Evolutionary conservation across 2,888 invertebrate species (phyloP).

Genomic region (Microchrysa polita): DNA sequence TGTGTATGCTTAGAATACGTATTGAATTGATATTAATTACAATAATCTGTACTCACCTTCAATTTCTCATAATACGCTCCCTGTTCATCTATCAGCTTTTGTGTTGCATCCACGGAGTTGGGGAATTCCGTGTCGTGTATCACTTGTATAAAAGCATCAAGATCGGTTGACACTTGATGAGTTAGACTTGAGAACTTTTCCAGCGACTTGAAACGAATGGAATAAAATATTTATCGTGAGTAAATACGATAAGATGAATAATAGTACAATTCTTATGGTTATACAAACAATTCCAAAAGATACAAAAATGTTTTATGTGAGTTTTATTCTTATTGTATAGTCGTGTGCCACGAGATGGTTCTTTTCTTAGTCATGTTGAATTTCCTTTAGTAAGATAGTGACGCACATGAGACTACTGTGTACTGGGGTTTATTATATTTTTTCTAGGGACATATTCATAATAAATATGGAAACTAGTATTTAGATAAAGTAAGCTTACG

Average conservation of each 20-base stretch:
- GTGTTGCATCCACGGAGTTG: slow-evolving; percentile 90
- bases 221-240: not conserved
- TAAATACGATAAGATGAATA: not conserved
- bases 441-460: no score
- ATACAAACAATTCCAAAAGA: slow-evolving; percentile 43
- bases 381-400: slow-evolving; percentile 13
- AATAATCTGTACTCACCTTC: slow-evolving; percentile 58
- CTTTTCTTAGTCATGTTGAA: slow-evolving; percentile 19
- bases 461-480: no score
- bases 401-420: no score
- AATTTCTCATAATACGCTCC: slow-evolving; percentile 71
- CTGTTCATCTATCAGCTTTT: slow-evolving; percentile 85
- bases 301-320: slow-evolving; percentile 53
- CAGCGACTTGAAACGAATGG: slow-evolving; percentile 74
- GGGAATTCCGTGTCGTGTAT: slow-evolving; percentile 94
- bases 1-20: no score
- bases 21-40: slow-evolving; percentile 11
- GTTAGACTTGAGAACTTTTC: slow-evolving; percentile 95
- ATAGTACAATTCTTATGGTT: slow-evolving; percentile 4
- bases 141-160: slow-evolving; percentile 87
- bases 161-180: slow-evolving; percentile 85
- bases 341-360: not conserved
- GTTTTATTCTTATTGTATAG: not conserved
- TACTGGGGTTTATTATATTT: no score
- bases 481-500: no score